Evolutionary conservation across 2,113 vertebrate species (phyloP), one percentile per base, ranked within the genome.

Genomic region (Corythornis vintsioides): DNA sequence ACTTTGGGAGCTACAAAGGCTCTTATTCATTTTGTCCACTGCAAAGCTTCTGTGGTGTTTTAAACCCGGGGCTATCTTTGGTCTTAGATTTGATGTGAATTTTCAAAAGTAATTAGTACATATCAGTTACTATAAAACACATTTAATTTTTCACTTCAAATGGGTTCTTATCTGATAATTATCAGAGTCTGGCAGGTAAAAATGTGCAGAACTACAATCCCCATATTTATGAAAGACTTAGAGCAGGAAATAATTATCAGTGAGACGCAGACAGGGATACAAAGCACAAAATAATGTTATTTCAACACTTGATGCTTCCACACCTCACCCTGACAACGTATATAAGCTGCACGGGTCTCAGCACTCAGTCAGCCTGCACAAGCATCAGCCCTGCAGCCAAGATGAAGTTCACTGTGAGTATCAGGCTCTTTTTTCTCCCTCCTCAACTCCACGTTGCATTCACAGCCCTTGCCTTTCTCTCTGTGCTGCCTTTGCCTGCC

Each of bases 401-500:
- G 83, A 95, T 96, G 90, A 79, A 92, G 26, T 24, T 93, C 69
- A 2, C 83, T 45, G 92, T 95, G 29, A 95, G 95, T 93, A 93
- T 86, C 48, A 8, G 29, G 69, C 50, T 75, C 57, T 43, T 29
- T 19, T 38, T 66, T 38, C 14, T 26, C 7, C 56, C 48, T 61
- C 70, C 11, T 3, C 8, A 29, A 25, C 43, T 35, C 11, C 61
- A 84, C 26, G 29, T 50, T 19, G 25, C 28, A 55, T 28, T 29
- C 53, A 19, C 45, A 7, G 48, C 17, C 4, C 2, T 45, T 24
- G 43, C 28, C 33, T 82, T 50, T 48, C 5, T 52, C 28, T 33
- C 59, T 47, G 9, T 45, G 9, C 20, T 16, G 28, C 25, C n/a
- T 40, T 3, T 42, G 29, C 5, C 25, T 55, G 7, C 50, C 83